phyloP scores from a whole-genome alignment of 1,140 invertebrate species.

The Procambarus clarkii region DNA sequence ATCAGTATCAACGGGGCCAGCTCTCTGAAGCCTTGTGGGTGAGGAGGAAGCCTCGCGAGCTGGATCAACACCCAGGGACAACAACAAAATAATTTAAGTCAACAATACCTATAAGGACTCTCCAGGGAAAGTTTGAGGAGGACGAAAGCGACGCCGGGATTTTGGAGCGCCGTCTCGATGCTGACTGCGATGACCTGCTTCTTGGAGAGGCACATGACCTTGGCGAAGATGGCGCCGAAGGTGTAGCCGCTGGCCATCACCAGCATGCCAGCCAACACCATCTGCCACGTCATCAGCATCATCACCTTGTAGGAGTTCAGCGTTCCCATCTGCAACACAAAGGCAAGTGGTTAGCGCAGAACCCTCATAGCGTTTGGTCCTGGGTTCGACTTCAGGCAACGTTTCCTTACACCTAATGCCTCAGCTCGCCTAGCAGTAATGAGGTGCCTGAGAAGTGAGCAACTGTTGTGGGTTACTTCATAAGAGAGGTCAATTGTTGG shows the following conservation, averaged over 20 bases:
- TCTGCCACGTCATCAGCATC: slow-evolving; percentile 58
- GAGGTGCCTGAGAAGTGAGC: too few relatives aligned
- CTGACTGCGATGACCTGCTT: slow-evolving; percentile 77
- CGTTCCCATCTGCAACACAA: slow-evolving; percentile 55
- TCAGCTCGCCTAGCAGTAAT: too few relatives aligned
- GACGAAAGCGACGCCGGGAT: slow-evolving; percentile 77
- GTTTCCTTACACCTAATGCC: too few relatives aligned
- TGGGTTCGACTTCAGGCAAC: too few relatives aligned
- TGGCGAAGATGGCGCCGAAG: slow-evolving; percentile 58
- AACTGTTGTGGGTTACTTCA: too few relatives aligned
- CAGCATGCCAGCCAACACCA: slow-evolving; percentile 60
- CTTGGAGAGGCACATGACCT: slow-evolving; percentile 44
- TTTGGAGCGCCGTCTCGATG: slow-evolving; percentile 79
- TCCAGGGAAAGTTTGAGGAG: slow-evolving; percentile 76
- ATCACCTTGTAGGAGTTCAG: slow-evolving; percentile 70
- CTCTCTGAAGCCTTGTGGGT: too few relatives aligned
- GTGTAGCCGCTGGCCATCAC: slow-evolving; percentile 49
- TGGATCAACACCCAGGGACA: too few relatives aligned
- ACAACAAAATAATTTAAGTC: neutral
- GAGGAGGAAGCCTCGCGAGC: too few relatives aligned
- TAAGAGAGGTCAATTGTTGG: too few relatives aligned
- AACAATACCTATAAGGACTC: slow-evolving; percentile 75
- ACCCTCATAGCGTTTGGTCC: too few relatives aligned
- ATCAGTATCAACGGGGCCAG: too few relatives aligned
- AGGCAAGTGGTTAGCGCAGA: too few relatives aligned